phyloP scores from a whole-genome alignment of 2,113 vertebrate species.

The Nesogale talazaci region DNA sequence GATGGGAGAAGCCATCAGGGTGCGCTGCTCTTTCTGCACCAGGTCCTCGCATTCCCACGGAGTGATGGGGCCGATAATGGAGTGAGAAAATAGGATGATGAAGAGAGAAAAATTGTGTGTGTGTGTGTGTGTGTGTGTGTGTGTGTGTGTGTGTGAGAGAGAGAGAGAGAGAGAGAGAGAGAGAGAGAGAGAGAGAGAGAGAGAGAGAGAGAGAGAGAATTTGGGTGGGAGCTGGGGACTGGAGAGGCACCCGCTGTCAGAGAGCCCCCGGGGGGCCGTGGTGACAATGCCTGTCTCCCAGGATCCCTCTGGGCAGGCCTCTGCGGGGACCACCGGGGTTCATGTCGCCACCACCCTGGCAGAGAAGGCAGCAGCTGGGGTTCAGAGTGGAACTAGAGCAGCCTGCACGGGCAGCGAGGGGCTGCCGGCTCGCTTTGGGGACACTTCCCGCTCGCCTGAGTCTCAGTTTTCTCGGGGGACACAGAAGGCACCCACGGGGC shows the following conservation, averaged over 20 bases:
- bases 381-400: not conserved
- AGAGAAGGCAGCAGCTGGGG: not conserved
- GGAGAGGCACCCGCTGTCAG: rapidly evolving
- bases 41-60: not conserved
- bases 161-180: too few relatives aligned
- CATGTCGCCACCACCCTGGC: not conserved
- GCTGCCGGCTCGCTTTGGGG: too few relatives aligned
- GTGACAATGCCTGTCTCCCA: too few relatives aligned
- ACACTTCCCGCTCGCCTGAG: too few relatives aligned
- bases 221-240: not conserved
- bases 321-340: not conserved
- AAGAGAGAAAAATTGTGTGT: too few relatives aligned
- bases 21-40: not conserved
- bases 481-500: rapidly evolving
- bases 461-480: not conserved
- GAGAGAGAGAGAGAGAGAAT: not conserved
- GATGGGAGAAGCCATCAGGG: not conserved
- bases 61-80: not conserved
- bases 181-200: too few relatives aligned
- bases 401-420: too few relatives aligned
- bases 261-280: not conserved
- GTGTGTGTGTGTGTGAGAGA: too few relatives aligned
- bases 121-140: too few relatives aligned
- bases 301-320: not conserved
- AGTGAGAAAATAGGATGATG: not conserved